These are phyloP conservation scores for Pao palembangensis DNA, from an alignment of 2,113 vertebrate species.

Conservation along the genomic window DNA sequence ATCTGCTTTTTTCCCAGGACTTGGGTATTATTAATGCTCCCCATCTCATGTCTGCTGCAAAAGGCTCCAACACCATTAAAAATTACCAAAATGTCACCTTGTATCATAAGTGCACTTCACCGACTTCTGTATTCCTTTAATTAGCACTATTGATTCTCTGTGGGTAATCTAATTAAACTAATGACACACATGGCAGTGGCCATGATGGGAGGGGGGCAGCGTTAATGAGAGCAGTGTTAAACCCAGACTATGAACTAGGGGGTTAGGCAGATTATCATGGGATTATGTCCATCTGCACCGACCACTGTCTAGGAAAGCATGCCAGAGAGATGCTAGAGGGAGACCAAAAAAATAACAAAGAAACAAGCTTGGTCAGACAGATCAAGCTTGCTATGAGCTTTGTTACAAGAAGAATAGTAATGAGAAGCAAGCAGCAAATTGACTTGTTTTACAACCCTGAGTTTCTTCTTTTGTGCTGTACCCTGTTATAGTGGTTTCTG, in stretches of 20 bases:
- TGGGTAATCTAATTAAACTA: constrained; percentile 56
- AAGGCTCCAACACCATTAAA: neutral
- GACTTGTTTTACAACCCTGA: neutral
- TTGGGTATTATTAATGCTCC: no score
- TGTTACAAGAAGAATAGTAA: neutral
- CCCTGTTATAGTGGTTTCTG: no score
- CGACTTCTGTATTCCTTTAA: constrained; percentile 26
- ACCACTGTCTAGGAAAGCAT: constrained; percentile 40
- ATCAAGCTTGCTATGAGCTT: neutral
- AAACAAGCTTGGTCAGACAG: neutral
- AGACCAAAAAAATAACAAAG: constrained; percentile 1
- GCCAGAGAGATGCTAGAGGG: constrained; percentile 1
- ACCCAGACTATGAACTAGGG: constrained; percentile 40
- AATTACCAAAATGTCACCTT: neutral
- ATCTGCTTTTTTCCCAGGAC: no score
- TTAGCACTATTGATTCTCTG: constrained; percentile 28
- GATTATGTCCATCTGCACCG: constrained; percentile 55
- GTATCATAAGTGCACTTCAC: neutral
- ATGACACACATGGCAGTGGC: constrained; percentile 22
- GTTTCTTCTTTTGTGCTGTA: no score
- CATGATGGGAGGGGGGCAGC: constrained; percentile 2
- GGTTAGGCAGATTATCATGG: constrained; percentile 55
- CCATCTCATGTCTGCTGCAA: neutral
- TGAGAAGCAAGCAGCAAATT: neutral
- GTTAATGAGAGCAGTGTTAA: constrained; percentile 42